Base-by-base conservation (phyloP, 2,888 invertebrate species). In the Mechanitis messenoides region DNA sequence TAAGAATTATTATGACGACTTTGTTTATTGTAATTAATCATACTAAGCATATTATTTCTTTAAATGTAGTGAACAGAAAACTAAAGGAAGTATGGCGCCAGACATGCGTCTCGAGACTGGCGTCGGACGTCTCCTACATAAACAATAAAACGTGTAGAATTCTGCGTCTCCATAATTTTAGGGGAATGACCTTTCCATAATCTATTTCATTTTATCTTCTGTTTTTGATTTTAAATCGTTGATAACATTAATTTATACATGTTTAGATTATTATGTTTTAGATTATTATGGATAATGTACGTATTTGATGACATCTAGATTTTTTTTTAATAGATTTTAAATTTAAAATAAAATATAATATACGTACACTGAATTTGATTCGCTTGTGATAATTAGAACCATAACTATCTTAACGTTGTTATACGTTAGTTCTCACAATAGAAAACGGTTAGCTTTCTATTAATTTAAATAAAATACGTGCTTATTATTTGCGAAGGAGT, bases 21-120 rank as follows among this genome's bases (percentile, higher is more conserved):
- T 1, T 50, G 20, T 31, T 31, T 3, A 31, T 50, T 50, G 28
- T 50, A 50, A 31, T 31, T 9, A 50, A 4, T 12, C 2, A 35
- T 45, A 45, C 2, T 50, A n/a, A 59, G 45, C 38, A 9, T 33
- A 58, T 35, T 7, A 6, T 50, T 11, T 11, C 33, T n/a, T 20
- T 28, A 33, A 50, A 31, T n/a, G 55, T 56, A 58, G 54, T 5
- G 11, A 53, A 46, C 54, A 46, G 50, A 20, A 58, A 61, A 56
- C 56, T 55, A 54, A 38, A 53, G 45, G 53, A 60, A 47, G 56
- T 60, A 47, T 50, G 71, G 71, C 71, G 71, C 71, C 71, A 67
- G 69, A 64, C 72, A 57, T 62, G 56, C 67, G 68, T 70, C 69
- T 68, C 60, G 66, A 45, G 69, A 38, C 63, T 60, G 65, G 58